phyloP scores from a whole-genome alignment of 2,113 vertebrate genomes.

The Gorsachius goisagi region DNA sequence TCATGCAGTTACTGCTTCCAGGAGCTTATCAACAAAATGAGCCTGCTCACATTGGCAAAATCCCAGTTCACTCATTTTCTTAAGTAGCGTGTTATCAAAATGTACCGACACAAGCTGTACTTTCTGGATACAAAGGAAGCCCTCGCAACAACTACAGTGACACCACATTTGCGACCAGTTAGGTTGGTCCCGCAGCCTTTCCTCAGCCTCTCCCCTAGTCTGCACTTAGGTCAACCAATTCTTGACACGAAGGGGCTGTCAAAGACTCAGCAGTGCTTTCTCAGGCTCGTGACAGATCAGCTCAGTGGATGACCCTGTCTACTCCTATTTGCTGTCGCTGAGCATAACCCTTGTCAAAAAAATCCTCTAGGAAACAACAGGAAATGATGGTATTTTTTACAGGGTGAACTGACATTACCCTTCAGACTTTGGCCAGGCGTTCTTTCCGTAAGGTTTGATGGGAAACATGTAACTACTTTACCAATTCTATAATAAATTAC shows the following conservation, averaged over 20 bases:
- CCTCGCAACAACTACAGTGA: not conserved
- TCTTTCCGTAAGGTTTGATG: not conserved
- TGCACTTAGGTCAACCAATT: not conserved
- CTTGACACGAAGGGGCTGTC: not conserved
- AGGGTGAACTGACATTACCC: not conserved
- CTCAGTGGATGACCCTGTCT: not conserved
- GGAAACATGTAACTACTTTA: not conserved
- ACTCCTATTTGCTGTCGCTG: not conserved
- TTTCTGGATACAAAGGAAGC: constrained; percentile 19
- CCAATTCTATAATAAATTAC: not conserved
- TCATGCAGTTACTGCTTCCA: not conserved
- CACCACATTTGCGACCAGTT: not conserved
- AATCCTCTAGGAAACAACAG: not conserved
- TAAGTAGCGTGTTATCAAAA: not conserved
- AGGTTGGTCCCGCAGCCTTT: not conserved
- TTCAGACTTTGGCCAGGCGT: not conserved
- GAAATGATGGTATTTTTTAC: not conserved
- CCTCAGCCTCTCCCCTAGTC: not conserved
- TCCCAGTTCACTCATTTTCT: constrained; percentile 15
- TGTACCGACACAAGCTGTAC: not conserved
- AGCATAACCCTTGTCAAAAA: not conserved
- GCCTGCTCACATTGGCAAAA: constrained; percentile 15
- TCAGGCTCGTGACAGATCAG: not conserved
- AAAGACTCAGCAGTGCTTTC: not conserved
- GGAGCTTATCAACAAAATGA: constrained; percentile 34